Evolutionary conservation across 2,797 vertebrate species (phyloP), one percentile per base, ranked within the genome.

Genomic region (Phrynocephalus guinanensis): DNA sequence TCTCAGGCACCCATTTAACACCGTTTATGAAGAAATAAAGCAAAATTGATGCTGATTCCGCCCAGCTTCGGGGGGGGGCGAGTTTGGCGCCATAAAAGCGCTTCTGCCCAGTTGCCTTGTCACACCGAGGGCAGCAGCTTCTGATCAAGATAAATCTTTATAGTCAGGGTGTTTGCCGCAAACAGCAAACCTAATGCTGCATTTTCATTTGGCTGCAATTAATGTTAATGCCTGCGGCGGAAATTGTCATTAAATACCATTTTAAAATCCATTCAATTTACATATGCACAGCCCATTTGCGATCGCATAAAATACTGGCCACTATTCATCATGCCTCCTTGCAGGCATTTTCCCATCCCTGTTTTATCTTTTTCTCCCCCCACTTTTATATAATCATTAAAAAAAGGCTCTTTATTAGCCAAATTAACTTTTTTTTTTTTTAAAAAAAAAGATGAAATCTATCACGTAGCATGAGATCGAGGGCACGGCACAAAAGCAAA

Each of bases 221-320:
- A 97, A 96, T 96, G 96, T 96, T 97, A 97, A 97, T 96, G 96
- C 94, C 95, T 88, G 93, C 96, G 91, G 96, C 95, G 96, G 96
- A 97, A 97, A 97, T 96, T 94, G 97, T 97, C 97, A 97, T 97
- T 97, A 97, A 97, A 97, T 96, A 96, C 95, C 96, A 97, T 97
- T 97, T 97, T 97, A 97, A 97, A 97, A 97, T 96, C 97, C 97
- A 97, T 97, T 97, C 96, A 96, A 97, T 97, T 97, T 97, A 96
- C 97, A 97, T 97, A 97, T 94, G 96, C 95, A 96, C 95, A 96
- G 94, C 95, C 96, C 96, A 96, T 97, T 97, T 96, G 92, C 95
- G 92, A 96, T 97, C 96, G 93, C n/a, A 87, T 93, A 91, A 93
- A 94, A 96, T 96, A 91, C 20, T 87, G 71, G 0, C 9, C 0